These are phyloP conservation scores for Drosophila murphyi DNA, from an alignment of 1,140 invertebrate genomes.

Conservation along the genomic window DNA sequence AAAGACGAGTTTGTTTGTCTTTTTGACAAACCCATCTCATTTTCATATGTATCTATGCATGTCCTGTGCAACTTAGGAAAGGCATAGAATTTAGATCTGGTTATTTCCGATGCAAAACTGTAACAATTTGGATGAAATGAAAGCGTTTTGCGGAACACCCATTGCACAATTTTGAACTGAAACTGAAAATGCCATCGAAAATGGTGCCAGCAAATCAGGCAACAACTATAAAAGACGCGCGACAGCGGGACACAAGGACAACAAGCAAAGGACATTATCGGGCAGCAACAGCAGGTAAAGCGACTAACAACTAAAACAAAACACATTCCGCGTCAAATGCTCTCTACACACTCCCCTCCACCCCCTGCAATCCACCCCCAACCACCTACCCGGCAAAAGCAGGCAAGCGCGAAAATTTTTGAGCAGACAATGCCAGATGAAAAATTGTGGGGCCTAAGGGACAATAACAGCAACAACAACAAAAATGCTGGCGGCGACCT, in stretches of 20 bases:
- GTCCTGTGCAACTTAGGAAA: too few relatives aligned
- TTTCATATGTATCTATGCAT: too few relatives aligned
- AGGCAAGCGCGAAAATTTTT: constrained; percentile 39
- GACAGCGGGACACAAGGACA: constrained; percentile 14
- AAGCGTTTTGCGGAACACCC: constrained; percentile 3
- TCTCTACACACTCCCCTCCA: background rate
- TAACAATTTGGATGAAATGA: background rate
- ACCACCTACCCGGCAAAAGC: too few relatives aligned
- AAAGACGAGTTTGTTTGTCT: too few relatives aligned
- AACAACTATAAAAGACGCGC: constrained; percentile 50
- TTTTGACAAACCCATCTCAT: too few relatives aligned
- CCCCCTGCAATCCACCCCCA: background rate
- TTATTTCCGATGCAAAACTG: too few relatives aligned
- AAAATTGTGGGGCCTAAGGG: constrained; percentile 57
- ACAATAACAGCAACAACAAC: constrained; percentile 35
- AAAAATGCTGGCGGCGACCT: constrained; percentile 47
- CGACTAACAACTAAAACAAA: constrained; percentile 43
- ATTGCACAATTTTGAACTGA: constrained; percentile 1
- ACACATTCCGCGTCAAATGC: constrained; percentile 31
- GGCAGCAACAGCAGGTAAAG: constrained; percentile 27
- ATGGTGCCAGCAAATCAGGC: constrained; percentile 41
- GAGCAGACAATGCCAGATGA: constrained; percentile 51
- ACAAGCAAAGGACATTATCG: background rate
- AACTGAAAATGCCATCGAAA: constrained; percentile 17
- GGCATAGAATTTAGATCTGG: too few relatives aligned